A percentile compares a stretch with the other conserved stretches of the same genome.
These are phyloP conservation scores for Galemys pyrenaicus DNA, from an alignment of 2,113 vertebrate genomes.

Conservation along the genomic window DNA sequence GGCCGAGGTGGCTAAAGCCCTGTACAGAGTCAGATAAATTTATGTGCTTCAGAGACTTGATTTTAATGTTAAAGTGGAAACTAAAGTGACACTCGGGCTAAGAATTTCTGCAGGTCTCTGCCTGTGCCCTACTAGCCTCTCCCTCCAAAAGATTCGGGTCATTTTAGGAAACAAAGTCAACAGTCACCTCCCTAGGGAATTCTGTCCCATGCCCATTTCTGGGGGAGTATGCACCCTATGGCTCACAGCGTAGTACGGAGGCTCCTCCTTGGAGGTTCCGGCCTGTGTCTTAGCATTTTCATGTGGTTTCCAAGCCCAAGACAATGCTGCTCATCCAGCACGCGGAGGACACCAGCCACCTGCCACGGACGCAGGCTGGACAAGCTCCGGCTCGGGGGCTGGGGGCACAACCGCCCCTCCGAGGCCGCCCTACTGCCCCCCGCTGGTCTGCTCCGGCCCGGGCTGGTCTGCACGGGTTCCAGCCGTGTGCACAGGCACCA, in stretches of 20 bases:
- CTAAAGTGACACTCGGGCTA: neutral
- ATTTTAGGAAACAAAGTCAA: neutral
- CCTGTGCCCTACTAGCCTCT: neutral
- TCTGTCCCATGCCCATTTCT: neutral
- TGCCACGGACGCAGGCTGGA: neutral
- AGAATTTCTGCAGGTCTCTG: slow-evolving; percentile 46
- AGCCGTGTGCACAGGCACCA: too few relatives aligned
- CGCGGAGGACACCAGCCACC: neutral
- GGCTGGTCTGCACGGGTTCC: too few relatives aligned
- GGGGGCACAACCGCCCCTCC: too few relatives aligned
- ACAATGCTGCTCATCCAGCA: neutral
- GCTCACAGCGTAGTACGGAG: neutral
- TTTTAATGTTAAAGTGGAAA: slow-evolving; percentile 64
- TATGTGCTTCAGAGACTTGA: slow-evolving; percentile 35
- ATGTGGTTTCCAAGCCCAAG: neutral
- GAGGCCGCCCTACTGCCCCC: neutral
- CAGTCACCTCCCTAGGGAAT: neutral
- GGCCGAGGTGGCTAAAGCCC: slow-evolving; percentile 11
- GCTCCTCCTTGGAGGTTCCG: neutral
- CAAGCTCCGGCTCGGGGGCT: neutral
- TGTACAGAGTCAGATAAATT: slow-evolving; percentile 43
- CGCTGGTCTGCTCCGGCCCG: too few relatives aligned
- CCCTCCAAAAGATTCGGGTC: rapidly evolving
- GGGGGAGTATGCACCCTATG: neutral
- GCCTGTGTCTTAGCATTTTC: slow-evolving; percentile 9